A percentile compares a stretch with the other conserved stretches of the same genome.
Conservation (phyloP, 2,888 invertebrate genomes). For the Campoplex capitator region DNA sequence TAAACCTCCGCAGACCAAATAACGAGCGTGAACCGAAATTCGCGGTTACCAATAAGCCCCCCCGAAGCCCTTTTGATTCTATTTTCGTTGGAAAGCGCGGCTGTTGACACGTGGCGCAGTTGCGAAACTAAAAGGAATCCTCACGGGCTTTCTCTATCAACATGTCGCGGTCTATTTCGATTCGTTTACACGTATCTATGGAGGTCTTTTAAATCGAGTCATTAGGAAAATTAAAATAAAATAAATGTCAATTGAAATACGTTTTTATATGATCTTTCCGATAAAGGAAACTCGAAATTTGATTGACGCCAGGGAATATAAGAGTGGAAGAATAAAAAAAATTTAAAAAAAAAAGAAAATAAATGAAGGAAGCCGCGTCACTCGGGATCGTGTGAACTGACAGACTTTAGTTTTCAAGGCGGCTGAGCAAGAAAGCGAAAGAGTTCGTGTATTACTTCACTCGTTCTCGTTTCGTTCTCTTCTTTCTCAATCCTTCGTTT, state of each 20-base stretch:
- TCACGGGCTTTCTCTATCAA: not conserved
- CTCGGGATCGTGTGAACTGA: conserved; percentile 81
- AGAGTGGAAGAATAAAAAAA: conserved; percentile 45
- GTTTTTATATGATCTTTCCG: conserved; percentile 36
- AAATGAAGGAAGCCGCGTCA: conserved; percentile 40
- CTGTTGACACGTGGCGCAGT: conserved; percentile 17
- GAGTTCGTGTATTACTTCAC: conserved; percentile 74
- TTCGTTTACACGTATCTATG: not conserved
- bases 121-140: conserved; percentile 39
- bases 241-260: conserved; percentile 7
- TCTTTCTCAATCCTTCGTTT: conserved; percentile 33
- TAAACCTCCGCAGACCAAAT: conserved; percentile 32
- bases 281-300: conserved; percentile 45
- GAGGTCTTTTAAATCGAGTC: not conserved
- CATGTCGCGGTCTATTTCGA: not conserved
- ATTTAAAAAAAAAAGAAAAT: conserved; percentile 70
- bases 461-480: conserved; percentile 50
- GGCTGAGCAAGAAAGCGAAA: conserved; percentile 69
- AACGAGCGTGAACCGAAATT: conserved; percentile 55
- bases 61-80: conserved; percentile 26
- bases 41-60: conserved; percentile 22
- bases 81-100: conserved; percentile 44
- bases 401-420: conserved; percentile 73
- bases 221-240: conserved; percentile 2
- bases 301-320: conserved; percentile 30